A percentile compares a stretch with the other conserved stretches of the same genome.
Evolutionary conservation across 2,888 invertebrate genomes (phyloP).

Genomic region (Stenolophus ochropezus): DNA sequence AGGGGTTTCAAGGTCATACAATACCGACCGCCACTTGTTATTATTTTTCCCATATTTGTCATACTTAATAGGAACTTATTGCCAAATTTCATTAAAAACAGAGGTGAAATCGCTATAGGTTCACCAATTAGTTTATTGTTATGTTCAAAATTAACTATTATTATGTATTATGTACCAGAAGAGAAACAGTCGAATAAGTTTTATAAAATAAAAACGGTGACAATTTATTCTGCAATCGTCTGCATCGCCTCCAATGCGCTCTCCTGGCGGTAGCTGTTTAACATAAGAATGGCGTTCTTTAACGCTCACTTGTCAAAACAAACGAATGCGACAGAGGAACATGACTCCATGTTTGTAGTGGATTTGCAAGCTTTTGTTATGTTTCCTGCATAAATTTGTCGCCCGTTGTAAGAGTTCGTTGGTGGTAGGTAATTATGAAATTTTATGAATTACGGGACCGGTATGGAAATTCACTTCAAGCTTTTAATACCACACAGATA

Average conservation of each 20-base stretch:
- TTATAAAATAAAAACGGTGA: neutral
- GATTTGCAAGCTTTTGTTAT: slow-evolving; percentile 41
- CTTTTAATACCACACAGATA: slow-evolving; percentile 29
- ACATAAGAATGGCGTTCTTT: slow-evolving; percentile 47
- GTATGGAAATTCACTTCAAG: slow-evolving; percentile 28
- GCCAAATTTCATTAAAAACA: too few species aligned
- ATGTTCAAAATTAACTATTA: neutral
- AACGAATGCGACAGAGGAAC: slow-evolving; percentile 40
- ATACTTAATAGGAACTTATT: too few species aligned
- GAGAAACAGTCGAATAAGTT: neutral
- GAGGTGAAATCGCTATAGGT: too few species aligned
- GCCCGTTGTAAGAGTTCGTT: slow-evolving; percentile 14
- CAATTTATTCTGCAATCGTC: neutral
- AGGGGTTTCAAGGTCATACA: too few species aligned
- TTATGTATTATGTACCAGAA: neutral
- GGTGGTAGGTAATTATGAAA: slow-evolving; percentile 41
- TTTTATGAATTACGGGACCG: slow-evolving; percentile 27
- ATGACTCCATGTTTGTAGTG: slow-evolving; percentile 23
- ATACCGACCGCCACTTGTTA: too few species aligned
- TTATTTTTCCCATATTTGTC: too few species aligned
- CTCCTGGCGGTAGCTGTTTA: slow-evolving; percentile 12
- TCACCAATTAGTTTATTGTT: too few species aligned
- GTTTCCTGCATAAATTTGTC: slow-evolving; percentile 43
- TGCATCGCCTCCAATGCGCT: neutral
- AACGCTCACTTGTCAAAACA: slow-evolving; percentile 48